Evolutionary conservation across 2,888 invertebrate genomes (phyloP).

Genomic region (Willowsia nigromaculata): DNA sequence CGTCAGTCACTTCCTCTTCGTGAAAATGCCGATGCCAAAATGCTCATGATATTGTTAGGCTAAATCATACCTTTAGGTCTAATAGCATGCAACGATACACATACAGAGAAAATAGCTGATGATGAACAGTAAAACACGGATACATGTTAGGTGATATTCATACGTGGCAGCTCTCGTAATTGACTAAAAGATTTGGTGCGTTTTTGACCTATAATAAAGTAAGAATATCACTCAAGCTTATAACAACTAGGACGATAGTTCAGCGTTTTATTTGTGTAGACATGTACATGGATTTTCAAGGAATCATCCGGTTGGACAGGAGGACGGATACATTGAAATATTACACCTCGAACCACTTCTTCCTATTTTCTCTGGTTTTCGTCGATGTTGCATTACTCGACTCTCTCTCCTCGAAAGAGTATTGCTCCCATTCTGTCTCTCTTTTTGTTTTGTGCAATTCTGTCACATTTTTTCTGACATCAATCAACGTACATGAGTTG

Average conservation of each 20-base stretch:
- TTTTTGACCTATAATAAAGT: background rate
- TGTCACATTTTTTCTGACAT: slow-evolving; percentile 72
- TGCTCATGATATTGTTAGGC: too few species aligned
- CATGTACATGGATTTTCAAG: background rate
- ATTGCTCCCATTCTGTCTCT: slow-evolving; percentile 32
- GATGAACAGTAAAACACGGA: too few species aligned
- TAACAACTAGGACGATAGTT: too few species aligned
- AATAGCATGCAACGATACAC: too few species aligned
- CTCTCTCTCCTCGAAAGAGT: background rate
- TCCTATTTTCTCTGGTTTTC: slow-evolving; percentile 44
- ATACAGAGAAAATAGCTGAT: too few species aligned
- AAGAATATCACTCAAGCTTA: too few species aligned
- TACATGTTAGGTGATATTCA: too few species aligned
- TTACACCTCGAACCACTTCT: slow-evolving; percentile 56
- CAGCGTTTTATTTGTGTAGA: background rate
- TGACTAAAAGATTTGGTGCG: too few species aligned
- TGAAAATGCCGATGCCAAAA: background rate
- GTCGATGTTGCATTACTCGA: background rate
- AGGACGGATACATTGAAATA: slow-evolving; percentile 70
- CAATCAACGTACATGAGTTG: slow-evolving; percentile 56
- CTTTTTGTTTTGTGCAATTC: slow-evolving; percentile 69
- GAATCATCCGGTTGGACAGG: slow-evolving; percentile 56
- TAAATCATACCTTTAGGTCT: too few species aligned
- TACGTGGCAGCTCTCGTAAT: too few species aligned
- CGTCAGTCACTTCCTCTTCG: background rate